Evolutionary conservation across 2,113 vertebrate genomes (phyloP).

Genomic region (Coptodon bakossiorum): DNA sequence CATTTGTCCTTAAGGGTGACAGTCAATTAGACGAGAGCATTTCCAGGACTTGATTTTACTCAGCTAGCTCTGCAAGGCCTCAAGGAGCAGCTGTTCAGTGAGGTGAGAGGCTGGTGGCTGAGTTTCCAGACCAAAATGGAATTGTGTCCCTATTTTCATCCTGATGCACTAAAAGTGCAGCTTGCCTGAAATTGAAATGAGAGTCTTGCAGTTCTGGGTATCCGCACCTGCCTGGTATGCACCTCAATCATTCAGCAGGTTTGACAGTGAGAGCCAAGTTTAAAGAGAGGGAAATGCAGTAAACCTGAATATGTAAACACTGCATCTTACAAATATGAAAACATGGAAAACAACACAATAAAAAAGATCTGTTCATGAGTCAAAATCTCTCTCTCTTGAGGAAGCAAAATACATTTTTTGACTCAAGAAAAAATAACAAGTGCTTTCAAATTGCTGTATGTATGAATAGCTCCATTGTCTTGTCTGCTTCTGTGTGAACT

Average conservation of each 20-base stretch:
- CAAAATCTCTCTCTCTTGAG: not conserved
- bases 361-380: rapidly evolving
- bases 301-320: not conserved
- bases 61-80: not conserved
- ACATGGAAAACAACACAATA: not conserved
- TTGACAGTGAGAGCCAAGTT: not conserved
- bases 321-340: not conserved
- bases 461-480: not conserved
- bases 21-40: not conserved
- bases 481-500: not conserved
- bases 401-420: not conserved
- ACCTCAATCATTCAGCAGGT: not conserved
- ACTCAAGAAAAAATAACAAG: not conserved
- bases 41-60: not conserved
- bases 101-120: not conserved
- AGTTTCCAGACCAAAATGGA: not conserved
- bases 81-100: not conserved
- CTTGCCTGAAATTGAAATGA: not conserved
- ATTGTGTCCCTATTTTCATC: not conserved
- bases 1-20: not conserved
- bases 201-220: not conserved
- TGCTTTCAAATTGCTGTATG: not conserved
- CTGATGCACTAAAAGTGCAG: not conserved
- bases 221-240: not conserved
- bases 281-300: not conserved